These are phyloP conservation scores for Bugula neritina DNA, from an alignment of 2,888 invertebrate genomes.

Conservation along the genomic window DNA sequence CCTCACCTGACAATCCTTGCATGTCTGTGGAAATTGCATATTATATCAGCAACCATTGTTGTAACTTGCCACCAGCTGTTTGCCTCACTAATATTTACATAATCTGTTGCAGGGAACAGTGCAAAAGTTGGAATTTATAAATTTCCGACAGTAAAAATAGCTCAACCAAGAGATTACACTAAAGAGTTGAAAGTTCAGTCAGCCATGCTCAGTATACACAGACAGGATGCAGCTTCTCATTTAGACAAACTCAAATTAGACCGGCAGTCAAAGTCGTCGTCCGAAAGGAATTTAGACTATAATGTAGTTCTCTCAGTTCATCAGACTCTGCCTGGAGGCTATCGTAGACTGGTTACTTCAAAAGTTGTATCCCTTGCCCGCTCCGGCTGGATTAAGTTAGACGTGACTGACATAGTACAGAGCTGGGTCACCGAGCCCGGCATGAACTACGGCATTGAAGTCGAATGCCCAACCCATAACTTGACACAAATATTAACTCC, in stretches of 20 bases:
- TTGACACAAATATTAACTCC: neutral
- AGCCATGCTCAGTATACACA: conserved; percentile 8
- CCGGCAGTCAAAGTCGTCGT: neutral
- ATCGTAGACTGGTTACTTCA: conserved; percentile 8
- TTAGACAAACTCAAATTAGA: neutral
- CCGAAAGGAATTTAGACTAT: conserved; percentile 2
- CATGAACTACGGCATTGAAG: neutral
- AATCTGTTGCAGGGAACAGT: neutral
- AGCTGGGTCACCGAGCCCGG: conserved; percentile 23
- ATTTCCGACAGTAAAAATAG: conserved; percentile 16
- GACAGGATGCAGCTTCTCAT: neutral
- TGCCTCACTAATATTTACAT: neutral
- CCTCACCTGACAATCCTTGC: too few relatives aligned
- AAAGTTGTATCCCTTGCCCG: conserved; percentile 12
- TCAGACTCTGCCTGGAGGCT: conserved; percentile 23
- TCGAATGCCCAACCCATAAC: conserved; percentile 11
- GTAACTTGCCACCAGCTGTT: too few relatives aligned
- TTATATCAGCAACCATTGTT: too few relatives aligned
- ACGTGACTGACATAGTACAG: conserved; percentile 23
- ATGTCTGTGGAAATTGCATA: too few relatives aligned
- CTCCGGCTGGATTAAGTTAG: conserved; percentile 24
- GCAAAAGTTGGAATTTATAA: neutral
- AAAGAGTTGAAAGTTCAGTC: conserved; percentile 14
- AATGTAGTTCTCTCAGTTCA: conserved; percentile 12
- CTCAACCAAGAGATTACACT: conserved; percentile 19